A percentile compares a stretch with the other conserved stretches of the same genome.
Conservation (phyloP, 1,140 invertebrate species). For the Ectropis grisescens region DNA sequence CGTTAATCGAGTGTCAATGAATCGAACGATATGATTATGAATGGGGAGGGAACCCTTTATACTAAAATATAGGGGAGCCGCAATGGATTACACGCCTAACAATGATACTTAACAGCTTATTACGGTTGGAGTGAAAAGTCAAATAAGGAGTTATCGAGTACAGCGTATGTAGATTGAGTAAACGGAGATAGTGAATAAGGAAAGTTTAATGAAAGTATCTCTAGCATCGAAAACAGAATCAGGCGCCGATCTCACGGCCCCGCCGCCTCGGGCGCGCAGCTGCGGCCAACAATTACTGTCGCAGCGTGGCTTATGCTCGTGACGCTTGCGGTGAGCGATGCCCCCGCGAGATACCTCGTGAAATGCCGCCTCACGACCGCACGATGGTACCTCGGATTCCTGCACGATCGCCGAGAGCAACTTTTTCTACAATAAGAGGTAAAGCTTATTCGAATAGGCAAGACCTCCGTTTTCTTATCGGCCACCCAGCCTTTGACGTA, state of each 20-base stretch:
- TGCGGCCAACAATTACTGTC: slow-evolving; percentile 51
- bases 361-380: slow-evolving; percentile 61
- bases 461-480: too few relatives aligned
- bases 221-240: too few relatives aligned
- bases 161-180: too few relatives aligned
- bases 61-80: slow-evolving; percentile 24
- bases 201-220: too few relatives aligned
- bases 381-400: slow-evolving; percentile 35
- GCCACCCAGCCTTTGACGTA: too few relatives aligned
- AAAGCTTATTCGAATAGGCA: too few relatives aligned
- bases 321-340: slow-evolving; percentile 54
- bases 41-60: slow-evolving; percentile 21
- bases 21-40: slow-evolving; percentile 14
- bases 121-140: slow-evolving; percentile 33
- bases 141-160: slow-evolving; percentile 17
- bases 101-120: slow-evolving; percentile 37
- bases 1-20: slow-evolving; percentile 4
- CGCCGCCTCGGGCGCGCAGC: slow-evolving; percentile 27
- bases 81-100: slow-evolving; percentile 42
- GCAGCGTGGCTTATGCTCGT: slow-evolving; percentile 55
- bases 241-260: slow-evolving; percentile 16
- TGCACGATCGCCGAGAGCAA: slow-evolving; percentile 34
- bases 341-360: slow-evolving; percentile 51
- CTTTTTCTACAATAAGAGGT: slow-evolving; percentile 20
- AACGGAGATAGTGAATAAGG: too few relatives aligned